Evolutionary conservation across 2,888 invertebrate genomes (phyloP), one percentile per base, ranked within the genome.

Genomic region (Sussaba pulchella): DNA sequence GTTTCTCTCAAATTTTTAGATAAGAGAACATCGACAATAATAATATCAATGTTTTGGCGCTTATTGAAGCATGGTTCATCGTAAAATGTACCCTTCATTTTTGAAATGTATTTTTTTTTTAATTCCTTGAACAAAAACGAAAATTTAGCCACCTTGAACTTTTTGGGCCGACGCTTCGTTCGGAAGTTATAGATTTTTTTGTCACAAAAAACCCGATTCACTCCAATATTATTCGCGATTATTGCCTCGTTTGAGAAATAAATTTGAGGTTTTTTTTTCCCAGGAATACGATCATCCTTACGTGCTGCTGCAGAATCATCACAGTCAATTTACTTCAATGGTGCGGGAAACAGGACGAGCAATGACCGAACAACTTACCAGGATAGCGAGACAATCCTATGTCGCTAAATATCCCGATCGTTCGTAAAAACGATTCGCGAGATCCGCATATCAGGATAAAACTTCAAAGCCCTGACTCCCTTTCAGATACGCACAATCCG

Each of bases 261-360:
- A 21, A 26, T 24, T 2, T 61, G 74, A 31, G 50, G 26, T 72
- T 8, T 8, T 19, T 19, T 1, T 71, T 57, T 85, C 84, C 1
- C 81, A 92, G 76, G 96, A 96, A 92, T 96, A 94, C 89, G 96
- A 95, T 78, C 94, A 94, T 82, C 96, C 96, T 0, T 93, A 94
- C 87, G 89, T 92, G 10, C 88, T 95, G 43, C 92, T 95, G 2
- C 92, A 93, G 39, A 93, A 94, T 84, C 92, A 93, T 17, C 89
- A 93, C 57, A 94, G 94, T 84, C 92, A 93, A 21, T 93, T 95
- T 77, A 93, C 92, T 0, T 93, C 93, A 17, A 93, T 95, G 92
- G 94, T 95, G 17, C 92, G 92, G 10, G 94, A 95, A 89, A 95
- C 95, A 0, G 95, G 95, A 1, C 93, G 94, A 0, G 93, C 93